Evolutionary conservation across 2,113 vertebrate genomes (phyloP).

Genomic region (Phrynosoma blainvillii): DNA sequence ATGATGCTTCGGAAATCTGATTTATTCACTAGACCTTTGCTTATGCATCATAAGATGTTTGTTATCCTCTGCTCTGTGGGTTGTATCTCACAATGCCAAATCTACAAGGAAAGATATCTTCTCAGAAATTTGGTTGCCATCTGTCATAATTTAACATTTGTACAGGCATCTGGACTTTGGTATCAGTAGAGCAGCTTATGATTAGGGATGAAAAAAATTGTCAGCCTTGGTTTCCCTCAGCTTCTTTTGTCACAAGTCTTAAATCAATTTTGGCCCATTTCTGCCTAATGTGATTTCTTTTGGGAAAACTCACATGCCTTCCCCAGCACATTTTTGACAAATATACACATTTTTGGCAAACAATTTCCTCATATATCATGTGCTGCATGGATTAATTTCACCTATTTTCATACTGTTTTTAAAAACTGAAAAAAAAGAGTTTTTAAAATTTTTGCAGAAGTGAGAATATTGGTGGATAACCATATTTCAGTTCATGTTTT

Average conservation of each 20-base stretch:
- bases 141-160: background rate
- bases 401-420: no score
- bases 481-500: background rate
- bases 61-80: background rate
- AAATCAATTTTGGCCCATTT: background rate
- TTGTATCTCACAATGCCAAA: background rate
- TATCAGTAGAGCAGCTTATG: background rate
- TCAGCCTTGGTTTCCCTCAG: background rate
- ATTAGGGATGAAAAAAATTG: background rate
- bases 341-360: no score
- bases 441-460: no score
- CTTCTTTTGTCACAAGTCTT: background rate
- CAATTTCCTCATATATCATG: no score
- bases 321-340: no score
- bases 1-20: slow-evolving; percentile 8
- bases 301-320: background rate
- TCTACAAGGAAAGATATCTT: slow-evolving; percentile 9
- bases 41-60: slow-evolving; percentile 1
- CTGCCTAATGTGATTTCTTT: no score
- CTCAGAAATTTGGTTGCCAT: background rate
- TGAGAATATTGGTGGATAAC: background rate
- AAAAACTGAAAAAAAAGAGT: no score
- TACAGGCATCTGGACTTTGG: background rate
- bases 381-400: no score
- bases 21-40: slow-evolving; percentile 7